Base-by-base conservation (phyloP, 2,113 vertebrate genomes). In the Proteles cristata region DNA sequence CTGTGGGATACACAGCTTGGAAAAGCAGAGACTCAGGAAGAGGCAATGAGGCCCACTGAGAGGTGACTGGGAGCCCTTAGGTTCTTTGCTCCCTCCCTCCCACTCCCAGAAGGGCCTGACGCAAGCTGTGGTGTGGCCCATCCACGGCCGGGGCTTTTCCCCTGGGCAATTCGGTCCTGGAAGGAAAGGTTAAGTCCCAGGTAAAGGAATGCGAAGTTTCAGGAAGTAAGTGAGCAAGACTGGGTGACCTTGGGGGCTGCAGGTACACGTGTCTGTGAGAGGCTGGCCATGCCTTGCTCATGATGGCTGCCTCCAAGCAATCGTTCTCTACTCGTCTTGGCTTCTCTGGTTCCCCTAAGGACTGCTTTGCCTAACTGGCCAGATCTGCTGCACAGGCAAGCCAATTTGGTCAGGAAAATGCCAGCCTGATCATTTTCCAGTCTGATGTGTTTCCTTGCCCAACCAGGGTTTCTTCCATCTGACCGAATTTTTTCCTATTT, bases 401-500 rank as follows among this genome's bases (percentile, higher is more conserved):
- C 19, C 87, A 35, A 2, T 89, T 80, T 97, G 94, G 58, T 96
- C 53, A 79, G 95, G 43, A 95, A 96, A 91, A 89, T 89, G 93
- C 92, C 97, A 97, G 58, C 25, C 53, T 45, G 26, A 83, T 97
- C 74, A 63, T 92, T 97, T 97, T 97, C 83, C 66, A 95, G 66
- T 89, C 93, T 86, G n/a, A 4, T 89, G n/a, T 95, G 50, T 94
- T 93, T 94, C 58, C 43, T 87, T 94, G 95, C n/a, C 82, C 89
- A 94, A 35, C 65, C 68, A 84, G 81, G 71, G 82, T 53, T 82
- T 97, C 83, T 95, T 91, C 82, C 79, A 89, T 90, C 16, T 85
- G 83, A 94, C 55, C 77, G 58, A 89, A 82, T 96, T 95, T 90
- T 96, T 91, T 92, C 84, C 92, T 95, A 55, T 96, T 97, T 98